Base-by-base conservation (phyloP, 2,888 invertebrate species). In the Leucoma salicis region DNA sequence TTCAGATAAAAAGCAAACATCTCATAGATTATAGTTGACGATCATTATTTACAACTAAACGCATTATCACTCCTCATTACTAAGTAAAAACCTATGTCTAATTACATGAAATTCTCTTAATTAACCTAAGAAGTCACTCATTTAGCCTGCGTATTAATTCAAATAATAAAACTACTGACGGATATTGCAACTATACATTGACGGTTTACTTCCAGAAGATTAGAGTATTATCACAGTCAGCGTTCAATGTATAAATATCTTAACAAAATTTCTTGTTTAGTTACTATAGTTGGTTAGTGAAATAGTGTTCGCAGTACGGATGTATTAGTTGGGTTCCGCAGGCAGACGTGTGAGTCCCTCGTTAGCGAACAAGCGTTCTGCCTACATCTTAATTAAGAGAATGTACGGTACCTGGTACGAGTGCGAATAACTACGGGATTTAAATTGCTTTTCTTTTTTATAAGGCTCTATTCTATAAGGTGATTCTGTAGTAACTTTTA, bases 341-440 rank as follows among this genome's bases (percentile, higher is more conserved):
- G 65, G 74, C 76, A 76, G 76, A 70, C 68, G 82, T 79, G 84
- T 78, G 77, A 71, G 76, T 66, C 65, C 57, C 85, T 87, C 84
- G 87, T 87, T 87, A 87, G 85, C 63, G 74, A 59, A 84, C 83
- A 83, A 69, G 76, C 71, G 79, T 73, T 80, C 82, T 78, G 78
- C 74, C 82, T 85, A 87, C 87, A 87, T 84, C 87, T 88, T 88
- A 83, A 88, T 88, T 87, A 88, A 83, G 70, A 49, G 50, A 39
- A 42, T 42, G 42, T 60, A 56, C 64, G 56, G 59, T 57, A 58
- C 52, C 16, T 18, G 29, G 58, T 39, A 58, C 38, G 32, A 63
- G 29, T 7, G 27, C 16, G 13, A 31, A 53, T 42, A 70, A 70
- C 53, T 72, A 46, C 49, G 36, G 27, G 10, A 13, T 13, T 12